Percentiles rank a stretch among this genome's conserved stretches.
phyloP scores from a whole-genome alignment of 2,797 vertebrate species.

The Urocyon cinereoargenteus region DNA sequence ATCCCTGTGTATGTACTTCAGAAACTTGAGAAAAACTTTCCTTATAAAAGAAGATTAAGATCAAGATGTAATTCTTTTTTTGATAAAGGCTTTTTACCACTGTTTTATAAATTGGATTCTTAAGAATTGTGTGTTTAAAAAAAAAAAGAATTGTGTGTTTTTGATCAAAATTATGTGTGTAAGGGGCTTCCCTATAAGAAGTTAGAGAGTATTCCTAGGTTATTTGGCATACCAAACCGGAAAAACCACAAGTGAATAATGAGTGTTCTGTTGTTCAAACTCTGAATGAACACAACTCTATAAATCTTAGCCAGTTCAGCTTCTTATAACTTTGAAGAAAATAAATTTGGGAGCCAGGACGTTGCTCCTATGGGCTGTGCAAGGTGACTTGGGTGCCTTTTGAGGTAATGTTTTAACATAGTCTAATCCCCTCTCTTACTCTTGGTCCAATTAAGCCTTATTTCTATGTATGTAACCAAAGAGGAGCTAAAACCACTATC shows the following conservation, averaged over 20 bases:
- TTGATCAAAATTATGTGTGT: neutral
- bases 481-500: neutral
- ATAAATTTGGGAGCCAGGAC: neutral
- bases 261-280: neutral
- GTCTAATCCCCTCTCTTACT: neutral
- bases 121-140: neutral
- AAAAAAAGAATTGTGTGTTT: neutral
- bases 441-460: neutral
- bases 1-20: neutral
- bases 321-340: neutral
- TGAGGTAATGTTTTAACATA: neutral
- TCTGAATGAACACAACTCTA: neutral
- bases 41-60: neutral
- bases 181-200: neutral
- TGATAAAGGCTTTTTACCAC: neutral
- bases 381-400: neutral
- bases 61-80: neutral
- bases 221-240: neutral
- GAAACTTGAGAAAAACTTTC: neutral
- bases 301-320: neutral
- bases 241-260: neutral
- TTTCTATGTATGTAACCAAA: neutral
- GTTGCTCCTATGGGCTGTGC: neutral
- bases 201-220: neutral
- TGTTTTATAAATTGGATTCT: conserved; percentile 18